These are phyloP conservation scores for Periphyllus acericola DNA, from an alignment of 2,888 invertebrate species.

Conservation along the genomic window DNA sequence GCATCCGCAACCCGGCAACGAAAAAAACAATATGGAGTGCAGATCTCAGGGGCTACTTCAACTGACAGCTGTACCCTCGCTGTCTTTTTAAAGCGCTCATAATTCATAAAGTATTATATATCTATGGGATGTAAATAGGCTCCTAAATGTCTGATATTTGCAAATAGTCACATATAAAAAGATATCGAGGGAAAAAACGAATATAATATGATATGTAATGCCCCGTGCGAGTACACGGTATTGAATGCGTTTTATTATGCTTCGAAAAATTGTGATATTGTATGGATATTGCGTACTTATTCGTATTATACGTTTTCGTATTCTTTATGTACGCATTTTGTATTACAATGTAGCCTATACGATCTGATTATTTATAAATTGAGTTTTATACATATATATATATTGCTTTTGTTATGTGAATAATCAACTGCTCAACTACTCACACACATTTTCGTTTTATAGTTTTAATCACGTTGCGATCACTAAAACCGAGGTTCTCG, in stretches of 20 bases:
- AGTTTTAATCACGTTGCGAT: too few species aligned
- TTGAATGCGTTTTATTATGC: not conserved
- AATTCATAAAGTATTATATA: constrained; percentile 9
- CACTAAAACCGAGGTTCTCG: too few species aligned
- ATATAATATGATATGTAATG: not conserved
- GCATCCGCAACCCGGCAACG: not conserved
- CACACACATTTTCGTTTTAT: too few species aligned
- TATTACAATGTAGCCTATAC: too few species aligned
- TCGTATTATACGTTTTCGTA: not conserved
- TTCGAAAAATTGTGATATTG: not conserved
- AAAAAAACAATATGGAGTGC: not conserved
- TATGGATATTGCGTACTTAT: not conserved
- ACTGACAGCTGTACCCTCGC: not conserved
- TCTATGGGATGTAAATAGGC: not conserved
- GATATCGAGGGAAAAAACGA: not conserved
- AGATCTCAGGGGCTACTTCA: constrained; percentile 1
- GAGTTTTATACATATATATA: too few species aligned
- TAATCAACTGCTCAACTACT: too few species aligned
- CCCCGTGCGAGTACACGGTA: not conserved
- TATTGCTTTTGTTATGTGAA: too few species aligned
- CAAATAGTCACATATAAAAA: not conserved
- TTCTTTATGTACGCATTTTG: too few species aligned
- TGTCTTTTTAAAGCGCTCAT: not conserved
- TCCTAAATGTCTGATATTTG: not conserved
- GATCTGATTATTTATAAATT: too few species aligned